Percentiles rank a stretch among this genome's conserved stretches.
phyloP scores from a whole-genome alignment of 2,113 vertebrate genomes.

The Alosa alosa region DNA sequence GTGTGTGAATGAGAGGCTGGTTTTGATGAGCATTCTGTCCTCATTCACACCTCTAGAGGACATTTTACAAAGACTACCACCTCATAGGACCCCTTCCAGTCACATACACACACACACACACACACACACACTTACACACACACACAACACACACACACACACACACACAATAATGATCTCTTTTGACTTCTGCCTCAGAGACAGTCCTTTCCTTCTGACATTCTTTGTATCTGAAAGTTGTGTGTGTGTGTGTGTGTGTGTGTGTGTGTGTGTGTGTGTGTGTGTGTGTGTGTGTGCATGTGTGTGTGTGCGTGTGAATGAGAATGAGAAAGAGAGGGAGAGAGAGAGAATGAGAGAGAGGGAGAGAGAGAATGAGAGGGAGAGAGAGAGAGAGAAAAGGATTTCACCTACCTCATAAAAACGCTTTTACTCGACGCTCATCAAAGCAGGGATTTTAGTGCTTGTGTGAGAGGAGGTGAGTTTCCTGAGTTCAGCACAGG shows the following conservation, averaged over 20 bases:
- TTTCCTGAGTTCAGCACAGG: background rate
- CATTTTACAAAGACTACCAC: constrained; percentile 5
- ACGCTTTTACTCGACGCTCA: background rate
- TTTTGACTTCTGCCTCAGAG: background rate
- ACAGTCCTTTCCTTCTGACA: background rate
- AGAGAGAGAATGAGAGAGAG: background rate
- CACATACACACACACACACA: constrained; percentile 32
- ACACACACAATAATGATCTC: background rate
- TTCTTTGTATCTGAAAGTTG: background rate
- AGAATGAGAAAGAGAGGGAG: background rate
- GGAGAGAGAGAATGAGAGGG: background rate
- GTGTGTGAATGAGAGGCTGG: constrained; percentile 24
- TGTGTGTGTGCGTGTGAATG: background rate
- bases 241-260: background rate
- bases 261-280: background rate
- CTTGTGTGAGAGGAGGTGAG: too few species aligned
- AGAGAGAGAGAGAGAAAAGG: background rate
- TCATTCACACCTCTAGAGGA: constrained; percentile 17
- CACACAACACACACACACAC: constrained; percentile 8
- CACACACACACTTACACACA: constrained; percentile 2
- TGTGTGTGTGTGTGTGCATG: constrained; percentile 1
- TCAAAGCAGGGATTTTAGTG: background rate
- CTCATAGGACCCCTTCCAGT: background rate
- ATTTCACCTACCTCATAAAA: background rate
- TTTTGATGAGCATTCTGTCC: background rate